phyloP scores from a whole-genome alignment of 1,140 invertebrate genomes.

The Oncopeltus fasciatus region DNA sequence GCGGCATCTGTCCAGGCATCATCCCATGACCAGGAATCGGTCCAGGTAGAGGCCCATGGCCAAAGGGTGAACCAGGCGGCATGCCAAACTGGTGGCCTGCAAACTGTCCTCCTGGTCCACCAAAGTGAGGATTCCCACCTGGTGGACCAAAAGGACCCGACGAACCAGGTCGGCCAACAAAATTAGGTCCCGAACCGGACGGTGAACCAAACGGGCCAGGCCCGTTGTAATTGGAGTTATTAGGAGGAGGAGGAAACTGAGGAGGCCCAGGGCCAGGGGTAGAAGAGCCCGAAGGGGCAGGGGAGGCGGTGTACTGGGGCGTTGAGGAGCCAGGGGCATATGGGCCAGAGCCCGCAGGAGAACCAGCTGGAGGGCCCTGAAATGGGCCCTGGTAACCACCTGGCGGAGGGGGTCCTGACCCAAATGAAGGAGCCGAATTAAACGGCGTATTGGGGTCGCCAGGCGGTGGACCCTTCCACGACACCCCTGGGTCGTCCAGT shows the following conservation, averaged over 20 bases:
- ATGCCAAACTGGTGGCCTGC: slow-evolving; percentile 48
- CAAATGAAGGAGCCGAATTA: slow-evolving; percentile 38
- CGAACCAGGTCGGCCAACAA: slow-evolving; percentile 47
- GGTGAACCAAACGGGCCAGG: slow-evolving; percentile 51
- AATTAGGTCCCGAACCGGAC: slow-evolving; percentile 42
- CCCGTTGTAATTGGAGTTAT: slow-evolving; percentile 47
- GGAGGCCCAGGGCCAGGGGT: slow-evolving; percentile 49
- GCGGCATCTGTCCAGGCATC: slow-evolving; percentile 42
- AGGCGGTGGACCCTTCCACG: slow-evolving; percentile 50
- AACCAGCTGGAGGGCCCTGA: slow-evolving; percentile 44
- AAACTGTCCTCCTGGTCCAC: slow-evolving; percentile 45
- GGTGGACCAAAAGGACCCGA: slow-evolving; percentile 48
- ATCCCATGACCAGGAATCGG: slow-evolving; percentile 27
- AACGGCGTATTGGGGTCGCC: slow-evolving; percentile 42
- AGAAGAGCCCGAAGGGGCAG: slow-evolving; percentile 57
- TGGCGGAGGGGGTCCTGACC: slow-evolving; percentile 39
- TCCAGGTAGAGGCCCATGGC: slow-evolving; percentile 36
- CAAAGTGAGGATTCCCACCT: slow-evolving; percentile 47
- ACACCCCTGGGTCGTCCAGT: slow-evolving; percentile 50
- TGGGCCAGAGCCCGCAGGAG: slow-evolving; percentile 47
- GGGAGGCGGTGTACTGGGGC: slow-evolving; percentile 58
- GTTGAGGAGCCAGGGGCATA: slow-evolving; percentile 54
- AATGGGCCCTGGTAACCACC: slow-evolving; percentile 44
- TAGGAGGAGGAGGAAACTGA: slow-evolving; percentile 42
- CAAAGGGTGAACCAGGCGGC: slow-evolving; percentile 52